Evolutionary conservation across 2,113 vertebrate genomes (phyloP), one percentile per base, ranked within the genome.

Genomic region (Amphilophus citrinellus): DNA sequence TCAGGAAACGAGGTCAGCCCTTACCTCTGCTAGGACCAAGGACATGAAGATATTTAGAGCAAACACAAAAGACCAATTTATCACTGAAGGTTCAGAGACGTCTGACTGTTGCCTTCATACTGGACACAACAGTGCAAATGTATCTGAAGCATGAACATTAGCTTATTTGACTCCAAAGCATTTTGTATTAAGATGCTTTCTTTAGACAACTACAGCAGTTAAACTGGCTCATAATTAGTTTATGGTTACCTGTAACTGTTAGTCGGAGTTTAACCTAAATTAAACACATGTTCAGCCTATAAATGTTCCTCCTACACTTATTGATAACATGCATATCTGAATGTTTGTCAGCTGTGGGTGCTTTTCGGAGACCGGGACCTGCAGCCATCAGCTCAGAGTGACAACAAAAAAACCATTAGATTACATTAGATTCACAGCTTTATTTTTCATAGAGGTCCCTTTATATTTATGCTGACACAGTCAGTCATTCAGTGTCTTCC

Each of bases 21-120:
- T 61, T 63, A 47, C 60, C 80, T 57, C 57, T 18, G 27, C 68
- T 37, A 30, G 82, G 60, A 81, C 61, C 42, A 44, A 56, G 30
- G 53, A 47, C 77, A 17, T 35, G 6, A 79, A 27, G 27, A 75
- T 37, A 85, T 85, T 27, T 77, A 66, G 77, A 63, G 77, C 65
- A 59, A 76, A 65, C 10, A 71, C 37, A 76, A 79, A 58, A 75
- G 27, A 76, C 14, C 14, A 53, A 57, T 60, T 76, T 57, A 76
- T 66, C 2, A 14, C 9, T 22, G 11, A 35, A 47, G 8, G 65
- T 68, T 22, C 32, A 7, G 8, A 80, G n/a, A 58, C 47, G 7
- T 66, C 47, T 8, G 58, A 59, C 37, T 27, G 17, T 53, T 79
- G 0, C 7, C 62, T 8, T 15, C 7, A 10, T 66, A 15, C 50